Percentiles rank a stretch among this genome's conserved stretches.
These are phyloP conservation scores for Agriotes lineatus DNA, from an alignment of 2,888 invertebrate species.

Conservation along the genomic window DNA sequence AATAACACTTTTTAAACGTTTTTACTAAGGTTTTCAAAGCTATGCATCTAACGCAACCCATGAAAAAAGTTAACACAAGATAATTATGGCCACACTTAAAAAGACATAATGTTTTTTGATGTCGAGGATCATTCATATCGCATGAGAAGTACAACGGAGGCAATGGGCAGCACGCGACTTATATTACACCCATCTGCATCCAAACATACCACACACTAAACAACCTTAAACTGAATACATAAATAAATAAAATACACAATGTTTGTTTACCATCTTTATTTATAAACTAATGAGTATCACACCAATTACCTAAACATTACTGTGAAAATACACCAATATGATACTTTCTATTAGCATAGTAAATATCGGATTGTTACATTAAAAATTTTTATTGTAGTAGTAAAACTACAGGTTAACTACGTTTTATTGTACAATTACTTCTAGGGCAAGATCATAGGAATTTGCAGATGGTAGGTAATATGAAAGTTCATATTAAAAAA, in stretches of 20 bases:
- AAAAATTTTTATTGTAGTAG: slow-evolving; percentile 11
- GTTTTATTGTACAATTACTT: neutral
- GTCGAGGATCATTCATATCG: no score
- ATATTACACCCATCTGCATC: no score
- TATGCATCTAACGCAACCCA: no score
- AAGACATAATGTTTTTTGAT: no score
- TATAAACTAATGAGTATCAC: slow-evolving; percentile 38
- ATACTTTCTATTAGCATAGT: slow-evolving; percentile 12
- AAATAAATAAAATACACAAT: neutral
- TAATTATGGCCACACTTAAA: no score
- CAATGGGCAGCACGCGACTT: no score
- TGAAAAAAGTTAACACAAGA: no score
- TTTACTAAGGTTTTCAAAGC: no score
- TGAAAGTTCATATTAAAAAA: slow-evolving; percentile 34
- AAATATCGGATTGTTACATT: slow-evolving; percentile 12
- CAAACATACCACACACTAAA: no score
- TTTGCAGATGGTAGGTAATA: neutral
- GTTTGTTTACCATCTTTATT: slow-evolving; percentile 30
- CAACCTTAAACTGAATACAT: no score
- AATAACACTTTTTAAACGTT: no score
- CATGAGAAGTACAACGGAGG: no score
- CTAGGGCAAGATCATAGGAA: neutral
- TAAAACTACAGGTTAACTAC: neutral
- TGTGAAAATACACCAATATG: slow-evolving; percentile 39
- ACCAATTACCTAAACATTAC: slow-evolving; percentile 36